Evolutionary conservation across 2,888 invertebrate genomes (phyloP).

Genomic region (Trichacis sp.): DNA sequence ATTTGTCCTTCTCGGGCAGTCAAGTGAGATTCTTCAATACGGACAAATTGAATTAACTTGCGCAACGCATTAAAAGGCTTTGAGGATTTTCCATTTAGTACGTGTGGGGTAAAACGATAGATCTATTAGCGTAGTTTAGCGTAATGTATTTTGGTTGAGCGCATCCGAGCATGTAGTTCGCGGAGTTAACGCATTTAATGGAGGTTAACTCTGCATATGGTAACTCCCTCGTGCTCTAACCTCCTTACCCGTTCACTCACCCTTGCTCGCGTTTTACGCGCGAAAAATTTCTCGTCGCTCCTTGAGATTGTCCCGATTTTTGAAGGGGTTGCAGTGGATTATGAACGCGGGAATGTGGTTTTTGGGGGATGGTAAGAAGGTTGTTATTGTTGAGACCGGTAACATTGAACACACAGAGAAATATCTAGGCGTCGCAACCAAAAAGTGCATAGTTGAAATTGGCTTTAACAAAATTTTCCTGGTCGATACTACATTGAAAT

Average conservation of each 20-base stretch:
- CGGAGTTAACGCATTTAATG: slow-evolving; percentile 65
- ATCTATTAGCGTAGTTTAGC: slow-evolving; percentile 45
- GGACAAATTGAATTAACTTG: slow-evolving; percentile 5
- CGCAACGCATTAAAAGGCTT: background rate
- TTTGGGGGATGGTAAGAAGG: too few species aligned
- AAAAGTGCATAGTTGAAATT: too few species aligned
- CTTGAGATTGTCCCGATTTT: slow-evolving; percentile 5
- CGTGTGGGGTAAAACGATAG: slow-evolving; percentile 28
- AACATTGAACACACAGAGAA: too few species aligned
- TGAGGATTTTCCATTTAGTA: slow-evolving; percentile 13
- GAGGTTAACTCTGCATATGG: slow-evolving; percentile 64
- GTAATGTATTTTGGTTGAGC: slow-evolving; percentile 64
- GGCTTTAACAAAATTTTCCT: too few species aligned
- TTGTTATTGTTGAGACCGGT: too few species aligned
- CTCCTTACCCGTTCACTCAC: slow-evolving; percentile 52
- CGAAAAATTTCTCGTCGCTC: slow-evolving; percentile 38
- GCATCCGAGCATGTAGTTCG: slow-evolving; percentile 62
- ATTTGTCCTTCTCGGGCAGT: background rate
- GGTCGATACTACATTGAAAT: too few species aligned
- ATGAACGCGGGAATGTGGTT: too few species aligned
- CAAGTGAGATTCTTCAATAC: slow-evolving; percentile 6
- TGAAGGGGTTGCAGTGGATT: background rate
- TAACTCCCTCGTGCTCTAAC: slow-evolving; percentile 58
- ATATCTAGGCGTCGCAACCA: too few species aligned
- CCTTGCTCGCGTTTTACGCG: slow-evolving; percentile 31